Base-by-base conservation (phyloP, 2,113 vertebrate genomes). In the Zootoca vivipara region DNA sequence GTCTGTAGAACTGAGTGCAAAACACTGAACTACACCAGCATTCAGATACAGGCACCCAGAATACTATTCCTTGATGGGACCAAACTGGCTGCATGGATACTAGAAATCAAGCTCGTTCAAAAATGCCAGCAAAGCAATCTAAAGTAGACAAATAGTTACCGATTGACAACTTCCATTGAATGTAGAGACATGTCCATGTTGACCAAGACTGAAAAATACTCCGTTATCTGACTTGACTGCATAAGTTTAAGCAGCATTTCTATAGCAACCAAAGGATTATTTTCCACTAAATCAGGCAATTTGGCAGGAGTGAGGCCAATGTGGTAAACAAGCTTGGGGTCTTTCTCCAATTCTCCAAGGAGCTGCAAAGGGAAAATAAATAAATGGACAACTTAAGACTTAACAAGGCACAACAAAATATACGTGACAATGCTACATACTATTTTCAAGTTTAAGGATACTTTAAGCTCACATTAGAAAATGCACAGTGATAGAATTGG, bases 171-270 rank as follows among this genome's bases (percentile, higher is more conserved):
- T 97, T 99, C 99, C 99, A 99, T 99, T 64, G 99, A 99, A 96
- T 99, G 99, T 75, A 99, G 96, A 0, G 98, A 99, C 99, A 99
- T 99, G 96, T 99, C 99, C 99, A 99, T 99, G 92, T 99, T 99
- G 91, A 99, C 99, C 89, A 99, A 97, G 73, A 99, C 98, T 0
- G 98, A 99, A 95, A 99, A 99, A 52, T 99, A 99, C 93, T 99
- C 99, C 0, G 99, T 99, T 95, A 99, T 99, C 97, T 99, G 99
- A 94, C 98, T 99, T 87, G 98, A 99, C 93, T 99, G 99, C 99
- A 99, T 99, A 93, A 99, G 96, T 93, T 99, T 99, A 94, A 99
- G 96, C 93, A 99, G 93, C 99, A 99, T 99, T 96, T 99, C 99
- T 92, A 99, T 99, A 92, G 99, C 99, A 35, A 99, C 99, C 92